These are phyloP conservation scores for Tauraco erythrolophus DNA, from an alignment of 2,113 vertebrate genomes.

Conservation along the genomic window DNA sequence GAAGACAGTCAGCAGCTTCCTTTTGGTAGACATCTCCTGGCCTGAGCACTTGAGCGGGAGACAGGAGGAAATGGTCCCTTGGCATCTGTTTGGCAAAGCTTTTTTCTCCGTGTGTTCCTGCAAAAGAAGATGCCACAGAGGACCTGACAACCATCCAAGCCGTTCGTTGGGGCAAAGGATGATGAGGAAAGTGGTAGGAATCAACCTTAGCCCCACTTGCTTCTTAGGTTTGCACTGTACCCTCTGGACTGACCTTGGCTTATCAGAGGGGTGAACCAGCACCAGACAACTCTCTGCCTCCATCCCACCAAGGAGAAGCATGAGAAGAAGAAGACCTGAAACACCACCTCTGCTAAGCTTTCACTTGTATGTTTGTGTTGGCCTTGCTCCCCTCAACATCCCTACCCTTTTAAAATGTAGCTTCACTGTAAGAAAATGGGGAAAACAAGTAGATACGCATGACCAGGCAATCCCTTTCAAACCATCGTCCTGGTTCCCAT, in stretches of 20 bases:
- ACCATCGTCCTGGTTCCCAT: not conserved
- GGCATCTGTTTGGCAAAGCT: slow-evolving; percentile 47
- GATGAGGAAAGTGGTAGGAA: not conserved
- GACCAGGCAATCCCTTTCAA: not conserved
- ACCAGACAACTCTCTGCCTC: not conserved
- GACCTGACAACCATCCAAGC: not conserved
- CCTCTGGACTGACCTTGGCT: not conserved
- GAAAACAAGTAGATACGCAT: not conserved
- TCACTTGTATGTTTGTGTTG: not conserved
- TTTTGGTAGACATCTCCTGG: slow-evolving; percentile 66
- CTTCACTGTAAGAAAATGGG: not conserved
- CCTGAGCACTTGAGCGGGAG: slow-evolving; percentile 63
- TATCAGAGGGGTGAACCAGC: not conserved
- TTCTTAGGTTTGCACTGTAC: not conserved
- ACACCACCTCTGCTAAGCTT: not conserved
- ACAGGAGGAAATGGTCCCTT: slow-evolving; percentile 45
- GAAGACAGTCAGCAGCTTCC: slow-evolving; percentile 75
- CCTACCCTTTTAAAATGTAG: not conserved
- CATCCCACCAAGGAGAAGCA: not conserved
- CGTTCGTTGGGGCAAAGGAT: not conserved
- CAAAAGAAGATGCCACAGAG: slow-evolving; percentile 32
- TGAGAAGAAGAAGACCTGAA: not conserved
- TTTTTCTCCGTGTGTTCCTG: slow-evolving; percentile 64
- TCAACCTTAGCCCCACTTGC: not conserved
- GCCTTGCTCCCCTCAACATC: not conserved